phyloP scores from a whole-genome alignment of 2,888 invertebrate species.

The Caenorhabditis imperialis region DNA sequence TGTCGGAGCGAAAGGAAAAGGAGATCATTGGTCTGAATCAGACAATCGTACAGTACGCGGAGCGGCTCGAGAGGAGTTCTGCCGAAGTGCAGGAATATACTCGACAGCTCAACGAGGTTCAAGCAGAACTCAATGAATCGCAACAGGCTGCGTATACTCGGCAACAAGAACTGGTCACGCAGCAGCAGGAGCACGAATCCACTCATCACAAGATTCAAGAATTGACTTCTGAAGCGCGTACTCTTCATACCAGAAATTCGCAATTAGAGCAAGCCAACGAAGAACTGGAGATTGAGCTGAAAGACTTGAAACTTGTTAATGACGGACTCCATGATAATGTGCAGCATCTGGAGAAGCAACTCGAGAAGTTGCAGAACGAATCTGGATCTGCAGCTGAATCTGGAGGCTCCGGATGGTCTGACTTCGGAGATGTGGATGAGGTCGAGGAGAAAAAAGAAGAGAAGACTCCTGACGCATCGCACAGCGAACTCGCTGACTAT shows the following conservation, averaged over 20 bases:
- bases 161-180: constrained; percentile 29
- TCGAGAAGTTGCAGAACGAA: constrained; percentile 25
- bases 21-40: constrained; percentile 18
- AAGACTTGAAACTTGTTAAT: constrained; percentile 15
- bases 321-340: constrained; percentile 7
- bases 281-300: constrained; percentile 6
- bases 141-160: constrained; percentile 9
- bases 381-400: constrained; percentile 50
- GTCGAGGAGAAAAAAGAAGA: constrained; percentile 46
- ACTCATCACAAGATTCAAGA: constrained; percentile 22
- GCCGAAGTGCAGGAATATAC: constrained; percentile 25
- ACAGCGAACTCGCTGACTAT: constrained; percentile 41
- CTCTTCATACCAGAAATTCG: constrained; percentile 4
- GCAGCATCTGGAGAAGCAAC: constrained; percentile 19
- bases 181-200: constrained; percentile 12
- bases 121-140: constrained; percentile 20
- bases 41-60: constrained; percentile 11
- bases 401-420: constrained; percentile 67
- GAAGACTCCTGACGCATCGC: constrained; percentile 36
- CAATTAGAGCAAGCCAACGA: constrained; percentile 15
- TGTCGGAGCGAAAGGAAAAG: constrained; percentile 25
- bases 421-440: constrained; percentile 58
- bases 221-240: neutral
- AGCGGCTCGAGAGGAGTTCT: constrained; percentile 8
- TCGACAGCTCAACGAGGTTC: constrained; percentile 21